Conservation (phyloP, 1,140 invertebrate genomes). For the Mya arenaria region DNA sequence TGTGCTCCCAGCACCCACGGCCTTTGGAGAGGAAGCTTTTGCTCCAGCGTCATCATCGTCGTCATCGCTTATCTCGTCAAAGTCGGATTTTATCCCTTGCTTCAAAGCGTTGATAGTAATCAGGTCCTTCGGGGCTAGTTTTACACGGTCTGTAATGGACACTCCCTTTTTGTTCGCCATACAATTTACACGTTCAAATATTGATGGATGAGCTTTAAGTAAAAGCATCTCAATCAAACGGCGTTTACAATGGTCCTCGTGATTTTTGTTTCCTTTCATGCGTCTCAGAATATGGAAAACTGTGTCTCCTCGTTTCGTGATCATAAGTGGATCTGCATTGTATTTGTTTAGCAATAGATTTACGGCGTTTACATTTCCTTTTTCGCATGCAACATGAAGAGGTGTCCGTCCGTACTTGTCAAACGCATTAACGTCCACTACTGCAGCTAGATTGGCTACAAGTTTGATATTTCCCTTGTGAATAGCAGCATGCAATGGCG, state of each 20-base stretch:
- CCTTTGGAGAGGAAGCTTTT: too few relatives aligned
- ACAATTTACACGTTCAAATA: too few relatives aligned
- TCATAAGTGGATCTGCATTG: neutral
- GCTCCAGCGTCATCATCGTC: too few relatives aligned
- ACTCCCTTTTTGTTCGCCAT: too few relatives aligned
- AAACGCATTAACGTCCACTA: neutral
- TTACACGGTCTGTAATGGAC: too few relatives aligned
- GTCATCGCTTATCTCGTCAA: too few relatives aligned
- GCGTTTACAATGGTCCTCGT: neutral
- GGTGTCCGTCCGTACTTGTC: slow-evolving; percentile 48
- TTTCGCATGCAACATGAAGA: slow-evolving; percentile 50
- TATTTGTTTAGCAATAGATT: slow-evolving; percentile 22
- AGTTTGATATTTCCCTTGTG: neutral
- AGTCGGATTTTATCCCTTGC: too few relatives aligned
- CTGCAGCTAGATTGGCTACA: neutral
- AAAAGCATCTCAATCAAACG: neutral
- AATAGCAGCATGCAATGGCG: slow-evolving; percentile 40
- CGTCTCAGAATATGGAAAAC: neutral
- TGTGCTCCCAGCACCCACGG: too few relatives aligned
- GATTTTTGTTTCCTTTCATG: neutral
- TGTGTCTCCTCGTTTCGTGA: slow-evolving; percentile 21
- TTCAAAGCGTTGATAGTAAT: too few relatives aligned
- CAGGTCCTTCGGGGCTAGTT: too few relatives aligned
- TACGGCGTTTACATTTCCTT: slow-evolving; percentile 1
- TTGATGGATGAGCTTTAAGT: too few relatives aligned